A percentile compares a stretch with the other conserved stretches of the same genome.
These are phyloP conservation scores for Emydoidea blandingii DNA, from an alignment of 2,797 vertebrate genomes.

Conservation along the genomic window DNA sequence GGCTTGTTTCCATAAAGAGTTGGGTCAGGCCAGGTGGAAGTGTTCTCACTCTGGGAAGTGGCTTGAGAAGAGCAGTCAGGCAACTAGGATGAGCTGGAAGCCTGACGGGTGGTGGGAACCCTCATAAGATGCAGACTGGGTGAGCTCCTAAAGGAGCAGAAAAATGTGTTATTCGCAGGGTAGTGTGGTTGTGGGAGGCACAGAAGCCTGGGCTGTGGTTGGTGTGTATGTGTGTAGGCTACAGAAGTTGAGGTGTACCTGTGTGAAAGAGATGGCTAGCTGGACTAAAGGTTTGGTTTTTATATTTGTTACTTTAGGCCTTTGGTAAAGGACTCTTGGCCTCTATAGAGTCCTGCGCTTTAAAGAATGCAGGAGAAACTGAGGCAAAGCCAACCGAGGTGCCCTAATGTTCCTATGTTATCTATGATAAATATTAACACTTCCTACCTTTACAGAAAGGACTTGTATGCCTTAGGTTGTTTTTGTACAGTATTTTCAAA, in stretches of 20 bases:
- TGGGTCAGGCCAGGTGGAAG: not conserved
- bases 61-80: not conserved
- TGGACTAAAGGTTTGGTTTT: not conserved
- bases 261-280: not conserved
- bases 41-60: not conserved
- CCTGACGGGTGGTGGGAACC: not conserved
- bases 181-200: not conserved
- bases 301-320: not conserved
- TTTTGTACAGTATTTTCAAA: slow-evolving; percentile 33
- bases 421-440: slow-evolving; percentile 49
- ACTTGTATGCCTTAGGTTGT: slow-evolving; percentile 26
- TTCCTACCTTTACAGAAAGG: slow-evolving; percentile 34
- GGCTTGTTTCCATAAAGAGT: not conserved
- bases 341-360: not conserved
- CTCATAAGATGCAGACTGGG: not conserved
- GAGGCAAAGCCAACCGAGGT: not conserved
- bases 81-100: not conserved
- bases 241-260: not conserved
- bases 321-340: not conserved
- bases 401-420: slow-evolving; percentile 13
- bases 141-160: not conserved
- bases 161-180: not conserved
- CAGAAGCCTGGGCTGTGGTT: not conserved
- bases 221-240: not conserved
- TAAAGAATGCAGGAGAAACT: not conserved